A percentile compares a stretch with the other conserved stretches of the same genome.
Conservation (phyloP, 2,888 invertebrate species). For the Trichogramma evanescens region DNA sequence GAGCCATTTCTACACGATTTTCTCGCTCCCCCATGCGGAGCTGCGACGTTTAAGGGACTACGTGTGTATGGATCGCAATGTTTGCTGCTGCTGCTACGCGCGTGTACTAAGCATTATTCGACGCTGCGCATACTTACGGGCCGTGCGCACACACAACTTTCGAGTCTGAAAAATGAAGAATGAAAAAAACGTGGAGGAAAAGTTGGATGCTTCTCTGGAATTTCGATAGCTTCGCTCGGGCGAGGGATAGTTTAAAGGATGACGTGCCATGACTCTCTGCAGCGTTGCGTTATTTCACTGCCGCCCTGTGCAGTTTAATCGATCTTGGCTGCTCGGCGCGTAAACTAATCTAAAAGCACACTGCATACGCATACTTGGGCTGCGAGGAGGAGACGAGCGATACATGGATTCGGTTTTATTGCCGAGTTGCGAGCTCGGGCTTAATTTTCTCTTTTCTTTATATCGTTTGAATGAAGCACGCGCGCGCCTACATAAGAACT, state of each 20-base stretch:
- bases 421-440: background rate
- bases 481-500: background rate
- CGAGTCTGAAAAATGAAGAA: background rate
- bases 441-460: slow-evolving; percentile 1
- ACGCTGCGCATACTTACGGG: background rate
- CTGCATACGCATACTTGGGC: too few relatives aligned
- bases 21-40: slow-evolving; percentile 23
- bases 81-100: background rate
- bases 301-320: too few relatives aligned
- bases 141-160: background rate
- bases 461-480: slow-evolving; percentile 26
- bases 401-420: slow-evolving; percentile 7
- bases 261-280: background rate
- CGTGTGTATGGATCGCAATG: too few relatives aligned
- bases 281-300: too few relatives aligned
- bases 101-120: background rate
- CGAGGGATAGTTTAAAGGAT: background rate
- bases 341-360: too few relatives aligned
- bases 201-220: slow-evolving; percentile 13
- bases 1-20: slow-evolving; percentile 47
- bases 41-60: too few relatives aligned
- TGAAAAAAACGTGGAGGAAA: slow-evolving; percentile 1
- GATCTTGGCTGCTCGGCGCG: too few relatives aligned
- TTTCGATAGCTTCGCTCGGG: slow-evolving; percentile 15
- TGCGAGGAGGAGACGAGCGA: slow-evolving; percentile 7